Percentiles rank a stretch among this genome's conserved stretches.
These are phyloP conservation scores for Agriopis leucophaearia DNA, from an alignment of 2,888 invertebrate genomes.

Conservation along the genomic window DNA sequence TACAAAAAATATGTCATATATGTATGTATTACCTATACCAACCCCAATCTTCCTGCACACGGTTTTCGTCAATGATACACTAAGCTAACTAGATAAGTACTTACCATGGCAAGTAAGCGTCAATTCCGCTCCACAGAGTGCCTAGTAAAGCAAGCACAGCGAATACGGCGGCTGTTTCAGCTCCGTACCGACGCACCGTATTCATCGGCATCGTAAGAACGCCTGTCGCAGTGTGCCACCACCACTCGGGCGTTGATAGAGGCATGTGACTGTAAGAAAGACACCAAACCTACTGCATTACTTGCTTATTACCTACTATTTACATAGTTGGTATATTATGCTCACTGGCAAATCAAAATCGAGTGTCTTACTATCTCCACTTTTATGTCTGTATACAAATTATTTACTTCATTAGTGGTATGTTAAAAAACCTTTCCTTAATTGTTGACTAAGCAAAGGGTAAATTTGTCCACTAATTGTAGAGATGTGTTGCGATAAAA, in stretches of 20 bases:
- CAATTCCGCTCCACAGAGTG: conserved; percentile 92
- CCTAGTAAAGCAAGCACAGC: conserved; percentile 90
- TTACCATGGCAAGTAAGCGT: conserved; percentile 91
- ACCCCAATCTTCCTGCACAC: background rate
- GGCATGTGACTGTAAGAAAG: conserved; percentile 88
- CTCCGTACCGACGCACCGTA: conserved; percentile 90
- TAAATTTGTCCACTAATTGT: background rate
- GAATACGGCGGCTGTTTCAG: conserved; percentile 90
- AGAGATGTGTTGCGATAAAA: background rate
- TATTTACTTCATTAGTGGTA: background rate
- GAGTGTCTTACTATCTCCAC: background rate
- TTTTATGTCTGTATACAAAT: background rate
- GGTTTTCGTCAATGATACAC: background rate
- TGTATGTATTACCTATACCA: no score
- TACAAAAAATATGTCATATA: background rate
- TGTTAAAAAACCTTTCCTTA: no score
- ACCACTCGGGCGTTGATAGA: conserved; percentile 93
- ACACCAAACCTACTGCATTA: no score
- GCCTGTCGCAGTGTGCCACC: conserved; percentile 94
- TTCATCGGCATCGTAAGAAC: conserved; percentile 93
- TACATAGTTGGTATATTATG: background rate
- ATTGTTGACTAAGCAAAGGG: no score
- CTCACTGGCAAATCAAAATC: background rate
- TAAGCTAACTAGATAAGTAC: conserved; percentile 46
- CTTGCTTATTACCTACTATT: no score